phyloP scores from a whole-genome alignment of 2,113 vertebrate species.

The Chrysemys picta region DNA sequence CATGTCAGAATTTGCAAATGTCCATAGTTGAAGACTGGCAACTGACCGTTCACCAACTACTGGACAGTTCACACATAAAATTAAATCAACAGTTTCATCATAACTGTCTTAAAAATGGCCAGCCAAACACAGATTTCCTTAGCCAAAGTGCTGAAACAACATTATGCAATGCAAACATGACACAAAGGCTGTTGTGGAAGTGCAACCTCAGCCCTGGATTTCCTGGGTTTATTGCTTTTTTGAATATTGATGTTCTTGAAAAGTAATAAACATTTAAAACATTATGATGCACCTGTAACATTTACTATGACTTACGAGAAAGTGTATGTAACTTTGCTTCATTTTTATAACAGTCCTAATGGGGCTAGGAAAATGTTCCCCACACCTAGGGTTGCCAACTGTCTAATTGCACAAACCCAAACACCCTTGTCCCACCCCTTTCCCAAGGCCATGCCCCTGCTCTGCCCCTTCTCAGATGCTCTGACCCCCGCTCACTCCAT shows the following conservation, averaged over 20 bases:
- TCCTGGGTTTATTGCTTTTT: not conserved
- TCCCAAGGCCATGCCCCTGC: no score
- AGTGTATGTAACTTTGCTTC: not conserved
- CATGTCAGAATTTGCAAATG: not conserved
- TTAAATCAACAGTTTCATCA: conserved; percentile 44
- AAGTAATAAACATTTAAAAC: not conserved
- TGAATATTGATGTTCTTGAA: not conserved
- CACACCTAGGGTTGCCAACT: no score
- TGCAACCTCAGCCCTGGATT: not conserved
- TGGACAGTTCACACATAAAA: conserved; percentile 61
- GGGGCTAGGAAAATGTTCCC: not conserved
- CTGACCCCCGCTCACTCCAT: no score
- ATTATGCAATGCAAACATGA: not conserved
- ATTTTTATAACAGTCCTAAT: not conserved
- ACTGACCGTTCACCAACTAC: not conserved
- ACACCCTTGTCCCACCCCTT: no score
- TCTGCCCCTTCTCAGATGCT: no score
- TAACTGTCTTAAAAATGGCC: conserved; percentile 32
- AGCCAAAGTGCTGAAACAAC: not conserved
- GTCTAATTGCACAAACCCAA: no score
- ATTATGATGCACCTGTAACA: not conserved
- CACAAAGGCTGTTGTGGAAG: not conserved
- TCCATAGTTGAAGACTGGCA: not conserved
- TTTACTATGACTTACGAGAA: not conserved
- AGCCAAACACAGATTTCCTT: conserved; percentile 4